A percentile compares a stretch with the other conserved stretches of the same genome.
phyloP scores from a whole-genome alignment of 64 coral and sea anemone species.

The Pocillopora verrucosa region DNA sequence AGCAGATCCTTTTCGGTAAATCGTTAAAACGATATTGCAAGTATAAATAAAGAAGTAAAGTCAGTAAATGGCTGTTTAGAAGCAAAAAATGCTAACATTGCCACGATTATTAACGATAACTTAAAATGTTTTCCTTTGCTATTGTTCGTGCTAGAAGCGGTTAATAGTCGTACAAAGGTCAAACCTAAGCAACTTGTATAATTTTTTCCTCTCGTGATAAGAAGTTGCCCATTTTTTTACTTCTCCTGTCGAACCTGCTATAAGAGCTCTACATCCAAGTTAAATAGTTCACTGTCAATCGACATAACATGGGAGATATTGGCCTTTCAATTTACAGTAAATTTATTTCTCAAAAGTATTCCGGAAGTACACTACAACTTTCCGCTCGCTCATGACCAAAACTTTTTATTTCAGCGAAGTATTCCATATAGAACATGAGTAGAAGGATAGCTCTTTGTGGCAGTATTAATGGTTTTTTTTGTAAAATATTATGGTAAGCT shows the following conservation, averaged over 20 bases:
- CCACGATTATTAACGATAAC: constrained; percentile 36
- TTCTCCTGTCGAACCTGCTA: constrained; percentile 34
- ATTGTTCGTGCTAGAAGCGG: constrained; percentile 37
- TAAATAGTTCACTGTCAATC: constrained; percentile 54
- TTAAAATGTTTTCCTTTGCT: constrained; percentile 57
- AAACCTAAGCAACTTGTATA: constrained; percentile 44
- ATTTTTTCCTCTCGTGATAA: constrained; percentile 35
- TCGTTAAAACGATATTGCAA: constrained; percentile 51
- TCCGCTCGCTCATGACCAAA: constrained; percentile 54
- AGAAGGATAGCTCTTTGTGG: no score
- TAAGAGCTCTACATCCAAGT: constrained; percentile 42
- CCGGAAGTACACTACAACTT: constrained; percentile 22
- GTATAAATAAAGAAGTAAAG: constrained; percentile 54
- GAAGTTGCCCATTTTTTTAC: constrained; percentile 54
- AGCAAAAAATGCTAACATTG: constrained; percentile 53
- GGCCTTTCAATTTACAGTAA: constrained; percentile 30
- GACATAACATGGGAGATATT: constrained; percentile 59
- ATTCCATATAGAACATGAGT: constrained; percentile 44
- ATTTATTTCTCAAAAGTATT: constrained; percentile 43
- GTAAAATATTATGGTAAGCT: constrained; percentile 26
- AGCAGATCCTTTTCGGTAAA: constrained; percentile 47
- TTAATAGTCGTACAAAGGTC: constrained; percentile 40
- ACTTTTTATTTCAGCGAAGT: constrained; percentile 46
- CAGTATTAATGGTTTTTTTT: constrained; percentile 67
- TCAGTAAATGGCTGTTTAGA: constrained; percentile 56